Evolutionary conservation across 2,888 invertebrate species (phyloP), one percentile per base, ranked within the genome.

Genomic region (Boloria euphrosyne): DNA sequence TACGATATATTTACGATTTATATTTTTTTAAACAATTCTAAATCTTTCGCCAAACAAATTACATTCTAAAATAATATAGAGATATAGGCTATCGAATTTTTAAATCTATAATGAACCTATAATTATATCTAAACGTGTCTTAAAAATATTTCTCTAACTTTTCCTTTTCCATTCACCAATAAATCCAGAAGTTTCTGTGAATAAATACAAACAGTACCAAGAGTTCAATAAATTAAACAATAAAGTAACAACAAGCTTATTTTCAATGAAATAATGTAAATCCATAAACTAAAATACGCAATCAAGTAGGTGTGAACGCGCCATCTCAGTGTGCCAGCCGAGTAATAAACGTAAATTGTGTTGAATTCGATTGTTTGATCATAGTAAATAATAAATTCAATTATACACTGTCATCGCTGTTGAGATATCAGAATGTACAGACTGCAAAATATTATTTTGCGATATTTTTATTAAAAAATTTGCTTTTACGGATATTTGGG

Each of bases 321-420:
- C 55, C 61, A 65, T 68, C 68, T 47, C 31, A 57, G 52, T 65
- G 58, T 69, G 71, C 67, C 68, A 64, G 66, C 50, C 51, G 55
- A 27, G 64, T 64, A 68, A 71, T 71, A 74, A 74, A 71, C 72
- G 68, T 76, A 75, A 71, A 73, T 71, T 65, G 66, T 61, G 50
- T 31, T 53, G 60, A 66, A 71, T 66, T 63, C 61, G 54, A 71
- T 81, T 80, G 83, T 85, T 82, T 80, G 83, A 84, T 83, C 80
- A 84, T 76, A 79, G 83, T 87, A 86, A 87, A 89, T 89, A 86
- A 85, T 85, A 84, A 82, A 85, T 87, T 86, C 86, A 87, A 87
- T 88, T 87, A 87, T 81, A 80, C 82, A 81, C 84, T 86, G 87
- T 84, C 87, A 84, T 83, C 81, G 77, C n/a, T 57, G 71, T 74